Evolutionary conservation across 2,113 vertebrate species (phyloP).

Genomic region (Gnathochromis pfefferi): DNA sequence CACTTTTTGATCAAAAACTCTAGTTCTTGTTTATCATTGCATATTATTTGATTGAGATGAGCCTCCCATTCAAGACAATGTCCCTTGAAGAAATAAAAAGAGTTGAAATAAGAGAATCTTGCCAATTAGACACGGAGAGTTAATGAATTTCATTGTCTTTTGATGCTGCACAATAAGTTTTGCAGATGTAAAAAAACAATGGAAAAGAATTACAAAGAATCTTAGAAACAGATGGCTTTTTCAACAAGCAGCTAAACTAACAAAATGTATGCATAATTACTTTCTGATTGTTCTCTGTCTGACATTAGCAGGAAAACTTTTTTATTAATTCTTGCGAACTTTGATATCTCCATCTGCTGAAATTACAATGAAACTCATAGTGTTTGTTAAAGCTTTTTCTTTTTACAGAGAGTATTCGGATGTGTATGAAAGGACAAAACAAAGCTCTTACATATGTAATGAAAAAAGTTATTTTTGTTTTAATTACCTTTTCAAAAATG

Average conservation of each 20-base stretch:
- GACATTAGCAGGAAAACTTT: slow-evolving; percentile 40
- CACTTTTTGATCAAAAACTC: slow-evolving; percentile 63
- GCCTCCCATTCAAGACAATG: slow-evolving; percentile 34
- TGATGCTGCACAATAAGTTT: slow-evolving; percentile 58
- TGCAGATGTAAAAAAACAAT: slow-evolving; percentile 52
- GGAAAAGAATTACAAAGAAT: slow-evolving; percentile 47
- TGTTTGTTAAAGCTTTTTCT: neutral
- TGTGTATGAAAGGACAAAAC: neutral
- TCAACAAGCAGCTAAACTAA: slow-evolving; percentile 47
- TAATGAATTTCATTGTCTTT: slow-evolving; percentile 59
- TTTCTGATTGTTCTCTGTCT: slow-evolving; percentile 39
- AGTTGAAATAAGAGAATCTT: slow-evolving; percentile 60
- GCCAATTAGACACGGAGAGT: slow-evolving; percentile 49
- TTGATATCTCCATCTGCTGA: slow-evolving; percentile 15
- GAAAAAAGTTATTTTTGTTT: neutral
- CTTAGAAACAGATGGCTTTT: slow-evolving; percentile 65
- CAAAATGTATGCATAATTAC: slow-evolving; percentile 34
- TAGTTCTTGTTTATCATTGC: slow-evolving; percentile 52
- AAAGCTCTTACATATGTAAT: neutral
- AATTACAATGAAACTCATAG: neutral
- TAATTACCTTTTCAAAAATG: neutral
- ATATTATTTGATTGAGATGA: slow-evolving; percentile 57
- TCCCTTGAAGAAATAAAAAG: slow-evolving; percentile 63
- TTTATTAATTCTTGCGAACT: neutral
- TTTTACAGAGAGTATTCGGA: neutral